Evolutionary conservation across 2,797 vertebrate species (phyloP).

Genomic region (Phoeniculus purpureus): DNA sequence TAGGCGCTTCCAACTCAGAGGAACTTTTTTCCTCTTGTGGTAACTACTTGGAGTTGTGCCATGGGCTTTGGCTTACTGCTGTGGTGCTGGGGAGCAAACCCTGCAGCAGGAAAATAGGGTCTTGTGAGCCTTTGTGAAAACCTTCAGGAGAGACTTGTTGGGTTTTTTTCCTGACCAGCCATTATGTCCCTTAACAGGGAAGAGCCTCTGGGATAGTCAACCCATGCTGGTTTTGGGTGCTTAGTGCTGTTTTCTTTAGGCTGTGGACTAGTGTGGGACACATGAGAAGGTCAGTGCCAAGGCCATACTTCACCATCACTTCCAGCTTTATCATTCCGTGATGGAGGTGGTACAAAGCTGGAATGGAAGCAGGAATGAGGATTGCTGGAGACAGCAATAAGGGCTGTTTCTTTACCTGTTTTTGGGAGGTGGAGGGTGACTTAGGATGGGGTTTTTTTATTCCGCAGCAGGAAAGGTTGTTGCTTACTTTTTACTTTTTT

Average conservation of each 20-base stretch:
- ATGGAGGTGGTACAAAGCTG: not conserved
- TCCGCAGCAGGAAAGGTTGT: not conserved
- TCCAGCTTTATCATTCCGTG: not conserved
- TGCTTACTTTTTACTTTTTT: not conserved
- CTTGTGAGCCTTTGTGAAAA: not conserved
- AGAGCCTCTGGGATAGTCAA: not conserved
- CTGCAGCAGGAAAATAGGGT: not conserved
- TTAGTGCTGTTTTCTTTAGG: not conserved
- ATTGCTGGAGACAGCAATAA: not conserved
- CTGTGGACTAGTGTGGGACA: not conserved
- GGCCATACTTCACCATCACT: accelerated
- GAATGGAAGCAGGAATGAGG: not conserved
- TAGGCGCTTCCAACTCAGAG: not conserved
- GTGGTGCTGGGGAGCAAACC: not conserved
- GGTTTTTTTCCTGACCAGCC: not conserved
- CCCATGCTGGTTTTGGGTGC: not conserved
- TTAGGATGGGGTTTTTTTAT: not conserved
- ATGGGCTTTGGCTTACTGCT: not conserved
- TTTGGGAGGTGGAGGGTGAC: not conserved
- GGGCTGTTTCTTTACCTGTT: not conserved
- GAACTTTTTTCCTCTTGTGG: not conserved
- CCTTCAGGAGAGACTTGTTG: not conserved
- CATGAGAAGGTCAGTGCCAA: accelerated
- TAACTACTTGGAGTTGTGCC: not conserved
- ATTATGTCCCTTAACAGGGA: not conserved